A percentile compares a stretch with the other conserved stretches of the same genome.
Evolutionary conservation across 1,140 invertebrate genomes (phyloP).

Genomic region (Drosophila funebris): DNA sequence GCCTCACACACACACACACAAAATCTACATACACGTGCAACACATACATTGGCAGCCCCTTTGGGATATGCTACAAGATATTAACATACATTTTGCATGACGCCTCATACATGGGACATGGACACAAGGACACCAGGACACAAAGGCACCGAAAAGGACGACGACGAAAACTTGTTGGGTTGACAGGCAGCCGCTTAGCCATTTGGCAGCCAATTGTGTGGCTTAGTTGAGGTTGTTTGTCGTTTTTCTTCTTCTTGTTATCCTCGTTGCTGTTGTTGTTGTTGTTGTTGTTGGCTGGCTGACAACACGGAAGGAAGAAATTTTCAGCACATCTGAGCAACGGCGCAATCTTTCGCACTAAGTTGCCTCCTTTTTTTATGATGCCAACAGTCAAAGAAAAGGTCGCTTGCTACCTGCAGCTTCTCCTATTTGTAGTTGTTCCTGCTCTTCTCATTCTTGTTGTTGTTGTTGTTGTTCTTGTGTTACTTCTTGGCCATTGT

Average conservation of each 20-base stretch:
- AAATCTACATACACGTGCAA: background rate
- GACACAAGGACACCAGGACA: background rate
- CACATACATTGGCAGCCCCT: slow-evolving; percentile 6
- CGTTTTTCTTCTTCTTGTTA: slow-evolving; percentile 6
- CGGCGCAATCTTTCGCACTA: slow-evolving; percentile 58
- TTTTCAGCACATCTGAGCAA: slow-evolving; percentile 67
- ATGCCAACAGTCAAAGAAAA: slow-evolving; percentile 12
- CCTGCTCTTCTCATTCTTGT: too few relatives aligned
- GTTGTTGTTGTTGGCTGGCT: slow-evolving; percentile 29
- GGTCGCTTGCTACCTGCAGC: slow-evolving; percentile 24
- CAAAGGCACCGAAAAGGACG: slow-evolving; percentile 41
- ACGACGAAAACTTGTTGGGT: slow-evolving; percentile 47
- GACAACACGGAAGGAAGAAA: slow-evolving; percentile 76
- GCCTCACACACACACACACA: background rate
- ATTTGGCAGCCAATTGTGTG: slow-evolving; percentile 77
- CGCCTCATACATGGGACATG: slow-evolving; percentile 7
- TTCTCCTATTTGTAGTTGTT: slow-evolving; percentile 6
- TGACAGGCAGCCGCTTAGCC: slow-evolving; percentile 63
- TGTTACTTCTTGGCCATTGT: too few relatives aligned
- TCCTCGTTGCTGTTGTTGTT: slow-evolving; percentile 32
- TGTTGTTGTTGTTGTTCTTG: slow-evolving; percentile 27
- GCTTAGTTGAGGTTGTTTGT: slow-evolving; percentile 36
- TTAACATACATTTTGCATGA: slow-evolving; percentile 48
- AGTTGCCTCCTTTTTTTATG: slow-evolving; percentile 49
- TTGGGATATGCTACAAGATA: slow-evolving; percentile 29